These are phyloP conservation scores for Epiblema foenella DNA, from an alignment of 2,888 invertebrate species.

Conservation along the genomic window DNA sequence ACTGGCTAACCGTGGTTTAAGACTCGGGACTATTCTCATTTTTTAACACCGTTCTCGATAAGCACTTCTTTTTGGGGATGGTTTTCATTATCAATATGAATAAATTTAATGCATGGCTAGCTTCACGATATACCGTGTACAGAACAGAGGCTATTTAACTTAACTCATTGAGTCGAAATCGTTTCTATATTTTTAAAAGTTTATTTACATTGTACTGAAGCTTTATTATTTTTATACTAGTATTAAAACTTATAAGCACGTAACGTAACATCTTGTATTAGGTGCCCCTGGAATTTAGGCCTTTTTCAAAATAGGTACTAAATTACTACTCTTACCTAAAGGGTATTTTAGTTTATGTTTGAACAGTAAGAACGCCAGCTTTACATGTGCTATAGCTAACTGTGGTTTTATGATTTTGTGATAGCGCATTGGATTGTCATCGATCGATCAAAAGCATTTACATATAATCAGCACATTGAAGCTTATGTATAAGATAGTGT, in stretches of 20 bases:
- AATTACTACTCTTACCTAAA: no score
- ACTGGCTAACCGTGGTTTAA: conserved; percentile 38
- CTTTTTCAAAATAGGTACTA: no score
- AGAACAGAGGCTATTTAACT: neutral
- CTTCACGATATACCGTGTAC: neutral
- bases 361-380: neutral
- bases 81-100: conserved; percentile 4
- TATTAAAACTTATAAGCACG: no score
- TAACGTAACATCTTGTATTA: neutral
- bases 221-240: neutral
- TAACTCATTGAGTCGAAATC: neutral
- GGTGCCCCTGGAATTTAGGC: neutral
- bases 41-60: conserved; percentile 20
- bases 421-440: conserved; percentile 17
- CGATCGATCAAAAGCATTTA: conserved; percentile 24
- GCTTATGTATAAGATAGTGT: conserved; percentile 2
- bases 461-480: conserved; percentile 15
- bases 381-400: neutral
- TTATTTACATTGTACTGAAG: neutral
- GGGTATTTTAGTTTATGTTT: no score
- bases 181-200: neutral
- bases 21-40: conserved; percentile 20
- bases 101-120: neutral
- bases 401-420: conserved; percentile 20
- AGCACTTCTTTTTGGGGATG: neutral